Base-by-base conservation (phyloP, 35 echinoderm and acorn worm species). In the Patiria miniata region DNA sequence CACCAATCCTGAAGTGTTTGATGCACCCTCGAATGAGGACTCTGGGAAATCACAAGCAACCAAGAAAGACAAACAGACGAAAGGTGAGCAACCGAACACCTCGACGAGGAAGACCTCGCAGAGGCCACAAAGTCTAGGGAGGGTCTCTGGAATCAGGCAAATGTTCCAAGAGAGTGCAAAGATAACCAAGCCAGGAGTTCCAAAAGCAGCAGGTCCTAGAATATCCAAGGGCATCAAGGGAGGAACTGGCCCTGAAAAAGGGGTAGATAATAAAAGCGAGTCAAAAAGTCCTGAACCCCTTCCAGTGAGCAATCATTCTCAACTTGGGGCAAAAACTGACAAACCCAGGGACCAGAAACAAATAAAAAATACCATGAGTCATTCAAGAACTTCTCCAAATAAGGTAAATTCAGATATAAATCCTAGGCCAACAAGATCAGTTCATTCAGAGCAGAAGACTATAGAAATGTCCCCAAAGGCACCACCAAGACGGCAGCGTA, bases 401-500 rank as follows among this genome's bases (percentile, higher is more conserved):
- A 73, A 30, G 29, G 29, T 10, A 73, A 30, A 22, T 7, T 10
- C 65, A 4, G 7, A 73, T 26, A 34, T 23, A 34, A 73, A 73
- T 16, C 18, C 26, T 73, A 73, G 19, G 29, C 5, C 26, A 36
- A 73, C 26, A 12, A 73, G 29, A 30, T 32, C 65, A 15, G 58
- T 61, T 15, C 5, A 61, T 15, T 7, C 58, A 61, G 58, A 61
- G 28, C 58, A 73, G 0, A 12, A 26, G 34, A 73, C 26, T 28
- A 34, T 30, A 73, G 65, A 73, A 73, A 73, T 73, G 26, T 32
- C 65, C 14, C 65, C 65, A 4, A 73, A 73, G 65, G 65, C 34
- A 32, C 65, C 65, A 36, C 65, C 65, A 22, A 73, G 65, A 73
- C 2, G 65, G 26, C 65, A 73, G 29, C 65, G 34, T 73, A 34